phyloP scores from a whole-genome alignment of 2,797 vertebrate genomes.

The Hemitrygon akajei region DNA sequence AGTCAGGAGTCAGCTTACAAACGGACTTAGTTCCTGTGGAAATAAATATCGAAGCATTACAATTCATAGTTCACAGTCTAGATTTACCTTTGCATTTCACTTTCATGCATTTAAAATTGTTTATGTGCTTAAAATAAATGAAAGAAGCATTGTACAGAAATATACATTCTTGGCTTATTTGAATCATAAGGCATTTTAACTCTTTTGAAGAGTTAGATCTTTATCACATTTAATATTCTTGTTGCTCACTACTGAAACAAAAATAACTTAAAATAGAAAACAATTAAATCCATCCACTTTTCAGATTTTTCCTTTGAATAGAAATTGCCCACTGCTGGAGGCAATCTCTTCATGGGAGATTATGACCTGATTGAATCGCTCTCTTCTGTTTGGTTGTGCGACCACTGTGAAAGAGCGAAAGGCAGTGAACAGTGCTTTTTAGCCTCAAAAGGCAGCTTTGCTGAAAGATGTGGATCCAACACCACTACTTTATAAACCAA shows the following conservation, averaged over 20 bases:
- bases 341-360: neutral
- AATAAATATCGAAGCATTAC: neutral
- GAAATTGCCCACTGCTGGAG: neutral
- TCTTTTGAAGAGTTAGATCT: neutral
- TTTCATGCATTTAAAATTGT: neutral
- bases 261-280: conserved; percentile 9
- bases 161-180: neutral
- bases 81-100: neutral
- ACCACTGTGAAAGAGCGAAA: neutral
- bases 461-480: neutral
- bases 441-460: neutral
- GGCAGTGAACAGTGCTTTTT: neutral
- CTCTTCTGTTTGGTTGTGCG: neutral
- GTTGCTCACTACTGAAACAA: neutral
- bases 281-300: conserved; percentile 11
- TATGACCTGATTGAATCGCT: neutral
- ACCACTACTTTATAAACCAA: too few species aligned
- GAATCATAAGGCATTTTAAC: neutral
- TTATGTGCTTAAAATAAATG: too few species aligned
- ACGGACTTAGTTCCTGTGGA: neutral
- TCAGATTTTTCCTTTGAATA: neutral
- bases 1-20: neutral
- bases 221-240: neutral
- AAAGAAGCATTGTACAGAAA: too few species aligned
- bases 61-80: neutral